Base-by-base conservation (phyloP, 2,888 invertebrate genomes). In the Rutpela maculata region DNA sequence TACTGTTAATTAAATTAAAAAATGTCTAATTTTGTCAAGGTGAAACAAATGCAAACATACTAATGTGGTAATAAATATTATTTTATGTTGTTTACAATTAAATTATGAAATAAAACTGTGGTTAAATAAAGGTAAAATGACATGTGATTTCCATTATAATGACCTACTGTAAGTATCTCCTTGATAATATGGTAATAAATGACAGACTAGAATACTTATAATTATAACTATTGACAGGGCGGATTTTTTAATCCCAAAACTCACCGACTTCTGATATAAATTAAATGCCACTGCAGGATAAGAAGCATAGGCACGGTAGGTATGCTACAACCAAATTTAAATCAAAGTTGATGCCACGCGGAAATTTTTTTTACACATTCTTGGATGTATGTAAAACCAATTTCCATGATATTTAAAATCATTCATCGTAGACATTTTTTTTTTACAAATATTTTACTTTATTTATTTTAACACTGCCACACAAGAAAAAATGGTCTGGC, bases 21-120 rank as follows among this genome's bases (percentile, higher is more conserved):
- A n/a, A 17, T 50, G 17, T 50, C 15, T 50, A 50, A 50, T n/a
- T 50, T n/a, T n/a, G 3, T n/a, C n/a, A 15, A 50, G n/a, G 50
- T 43, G 50, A 50, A n/a, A 50, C 50, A n/a, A n/a, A 15, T 50
- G 4, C 60, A 62, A 62, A 62, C n/a, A 26, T 62, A 31, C 35
- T 9, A 65, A 63, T 12, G 11, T 19, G 17, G 65, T n/a, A 65
- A 65, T 65, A 65, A 65, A 65, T 65, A 65, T 65, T 65, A 65
- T 65, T 65, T 65, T 38, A 65, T 38, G 35, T 65, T 65, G 65
- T 65, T 65, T 38, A 65, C 65, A 65, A 38, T 35, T 65, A 43
- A 19, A 65, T 35, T 65, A 10, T 43, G 38, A 65, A 35, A 19
- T 43, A 65, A 38, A 43, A 43, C 43, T 19, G 4, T 38, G 12